These are phyloP conservation scores for Incurvaria masculella DNA, from an alignment of 2,888 invertebrate species.

Conservation along the genomic window DNA sequence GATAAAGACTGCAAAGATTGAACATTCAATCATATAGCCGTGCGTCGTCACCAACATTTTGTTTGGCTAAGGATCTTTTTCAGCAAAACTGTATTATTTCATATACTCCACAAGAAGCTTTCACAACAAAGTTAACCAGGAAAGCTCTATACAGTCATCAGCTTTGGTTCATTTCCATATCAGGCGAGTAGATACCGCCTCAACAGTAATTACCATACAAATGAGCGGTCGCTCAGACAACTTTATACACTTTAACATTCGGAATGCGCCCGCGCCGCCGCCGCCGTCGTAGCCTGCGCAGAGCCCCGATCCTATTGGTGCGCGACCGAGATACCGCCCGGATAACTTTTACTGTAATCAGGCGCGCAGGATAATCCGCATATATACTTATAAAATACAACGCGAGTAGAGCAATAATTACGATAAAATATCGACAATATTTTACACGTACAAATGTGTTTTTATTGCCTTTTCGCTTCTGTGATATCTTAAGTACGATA, in stretches of 20 bases:
- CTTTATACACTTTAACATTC: not conserved
- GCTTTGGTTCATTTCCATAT: too few species aligned
- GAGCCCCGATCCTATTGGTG: not conserved
- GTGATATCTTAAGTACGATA: constrained; percentile 30
- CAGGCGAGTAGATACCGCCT: not conserved
- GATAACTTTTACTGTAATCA: constrained; percentile 6
- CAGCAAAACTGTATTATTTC: too few species aligned
- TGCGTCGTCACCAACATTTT: too few species aligned
- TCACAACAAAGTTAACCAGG: not conserved
- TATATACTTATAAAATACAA: not conserved
- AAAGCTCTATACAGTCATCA: too few species aligned
- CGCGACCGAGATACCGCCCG: not conserved
- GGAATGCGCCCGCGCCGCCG: not conserved
- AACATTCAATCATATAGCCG: too few species aligned
- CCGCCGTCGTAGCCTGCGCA: not conserved
- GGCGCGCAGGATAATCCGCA: constrained; percentile 20
- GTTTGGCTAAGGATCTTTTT: too few species aligned
- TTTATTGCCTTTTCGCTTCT: constrained; percentile 20
- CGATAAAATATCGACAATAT: constrained; percentile 36
- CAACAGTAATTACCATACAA: not conserved
- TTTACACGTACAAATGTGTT: constrained; percentile 28
- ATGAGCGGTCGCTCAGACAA: not conserved
- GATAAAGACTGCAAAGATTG: too few species aligned
- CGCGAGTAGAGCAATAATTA: constrained; percentile 21
- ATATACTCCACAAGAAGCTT: too few species aligned